Percentiles rank a stretch among this genome's conserved stretches.
phyloP scores from a whole-genome alignment of 2,888 invertebrate species.

The Theristus sp. region DNA sequence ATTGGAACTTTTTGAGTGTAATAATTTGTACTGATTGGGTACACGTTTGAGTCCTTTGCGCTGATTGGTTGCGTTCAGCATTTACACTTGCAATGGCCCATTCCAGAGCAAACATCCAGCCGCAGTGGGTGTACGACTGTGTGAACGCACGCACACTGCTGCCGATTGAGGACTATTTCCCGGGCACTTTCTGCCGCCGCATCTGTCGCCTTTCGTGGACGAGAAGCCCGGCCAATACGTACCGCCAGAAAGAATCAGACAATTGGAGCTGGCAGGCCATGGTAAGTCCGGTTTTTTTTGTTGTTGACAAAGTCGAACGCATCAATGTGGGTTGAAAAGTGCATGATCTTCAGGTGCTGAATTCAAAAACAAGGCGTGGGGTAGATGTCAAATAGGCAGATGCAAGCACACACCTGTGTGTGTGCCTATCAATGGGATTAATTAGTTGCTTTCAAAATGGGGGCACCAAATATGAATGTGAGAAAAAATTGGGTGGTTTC shows the following conservation, averaged over 20 bases:
- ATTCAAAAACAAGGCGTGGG: no score
- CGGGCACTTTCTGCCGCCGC: conserved; percentile 73
- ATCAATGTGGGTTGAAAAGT: neutral
- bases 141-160: conserved; percentile 66
- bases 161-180: conserved; percentile 76
- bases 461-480: no score
- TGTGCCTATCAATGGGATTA: no score
- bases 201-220: conserved; percentile 78
- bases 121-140: conserved; percentile 94
- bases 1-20: no score
- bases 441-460: no score
- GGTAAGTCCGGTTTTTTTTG: conserved; percentile 6
- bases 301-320: neutral
- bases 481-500: no score
- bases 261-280: conserved; percentile 14
- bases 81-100: no score
- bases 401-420: no score
- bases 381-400: neutral
- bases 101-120: conserved; percentile 69
- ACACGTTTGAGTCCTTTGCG: no score
- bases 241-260: conserved; percentile 58
- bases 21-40: no score
- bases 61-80: no score
- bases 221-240: conserved; percentile 52
- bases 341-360: neutral